These are phyloP conservation scores for Clytia hemisphaerica DNA, from an alignment of 30 jellyfish, hydroid and myxozoan species.

Conservation along the genomic window DNA sequence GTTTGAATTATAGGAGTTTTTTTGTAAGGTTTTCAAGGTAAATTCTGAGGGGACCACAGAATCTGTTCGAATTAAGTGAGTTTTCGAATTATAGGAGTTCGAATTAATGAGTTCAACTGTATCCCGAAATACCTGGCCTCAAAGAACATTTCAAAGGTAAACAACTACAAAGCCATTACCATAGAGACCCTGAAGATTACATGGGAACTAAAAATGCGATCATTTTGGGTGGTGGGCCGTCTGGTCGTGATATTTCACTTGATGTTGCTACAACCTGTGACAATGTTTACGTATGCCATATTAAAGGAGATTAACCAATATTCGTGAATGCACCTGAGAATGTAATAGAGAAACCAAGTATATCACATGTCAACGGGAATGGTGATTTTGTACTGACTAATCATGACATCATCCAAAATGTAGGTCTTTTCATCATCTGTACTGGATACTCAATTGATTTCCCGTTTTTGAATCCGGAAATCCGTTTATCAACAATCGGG, in stretches of 20 bases:
- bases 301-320: slow-evolving; percentile 19
- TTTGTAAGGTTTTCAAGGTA: too few species aligned
- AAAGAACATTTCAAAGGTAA: slow-evolving; percentile 39
- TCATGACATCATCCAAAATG: slow-evolving; percentile 19
- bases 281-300: slow-evolving; percentile 42
- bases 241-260: slow-evolving; percentile 72
- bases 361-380: slow-evolving; percentile 13
- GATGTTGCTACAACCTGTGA: slow-evolving; percentile 56
- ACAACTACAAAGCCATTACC: slow-evolving; percentile 55
- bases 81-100: too few species aligned
- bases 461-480: slow-evolving; percentile 50
- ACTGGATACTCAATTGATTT: slow-evolving; percentile 60
- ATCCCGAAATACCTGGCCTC: slow-evolving; percentile 48
- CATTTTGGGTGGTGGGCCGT: slow-evolving; percentile 71
- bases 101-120: slow-evolving; percentile 39
- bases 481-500: slow-evolving; percentile 28
- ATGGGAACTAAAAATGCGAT: slow-evolving; percentile 13
- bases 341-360: slow-evolving; percentile 32
- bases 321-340: slow-evolving; percentile 21
- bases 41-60: too few species aligned
- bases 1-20: too few species aligned
- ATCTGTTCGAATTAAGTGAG: too few species aligned
- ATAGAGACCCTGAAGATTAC: slow-evolving; percentile 64
- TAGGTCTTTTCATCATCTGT: slow-evolving; percentile 56
- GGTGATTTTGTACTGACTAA: slow-evolving; percentile 53